Base-by-base conservation (phyloP, 2,888 invertebrate species). In the Drosophila borborema region DNA sequence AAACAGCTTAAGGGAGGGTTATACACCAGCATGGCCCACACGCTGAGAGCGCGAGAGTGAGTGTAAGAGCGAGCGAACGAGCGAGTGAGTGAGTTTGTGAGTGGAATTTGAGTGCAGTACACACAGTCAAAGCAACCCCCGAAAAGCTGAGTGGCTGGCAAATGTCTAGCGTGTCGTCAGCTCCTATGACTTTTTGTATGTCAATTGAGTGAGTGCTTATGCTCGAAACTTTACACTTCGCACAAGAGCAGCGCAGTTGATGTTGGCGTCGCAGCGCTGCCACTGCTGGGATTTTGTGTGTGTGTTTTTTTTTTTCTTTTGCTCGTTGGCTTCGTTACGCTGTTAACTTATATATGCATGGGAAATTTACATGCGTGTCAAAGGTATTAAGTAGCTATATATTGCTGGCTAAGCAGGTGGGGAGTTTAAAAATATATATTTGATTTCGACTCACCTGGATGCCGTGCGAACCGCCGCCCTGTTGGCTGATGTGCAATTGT, bases 401-500 rank as follows among this genome's bases (percentile, higher is more conserved):
- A 78, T 85, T 83, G 82, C 77, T 70, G 87, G 82, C 81, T 85
- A 74, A 84, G 76, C 77, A 28, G 7, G 20, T 12, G 49, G 38
- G 38, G 18, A 18, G 31, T 20, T 14, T 31, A 31, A 9, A 9
- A 10, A 31, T 43, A 20, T 41, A 16, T 41, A 41, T 41, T 53
- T 40, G 54, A 10, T 31, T 34, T 0, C 8, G n/a, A 80, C 94
- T 94, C 90, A 97, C 97, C 95, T 97, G 97, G 84, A 97, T 95
- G 89, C 96, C 96, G 92, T 96, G 96, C 60, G 95, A 95, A 56
- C 96, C 94, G 74, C 96, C 94, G 70, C 95, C 95, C 67, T 96
- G 96, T 91, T 97, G 97, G 82, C 95, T 95, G 85, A 98, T 96
- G 93, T 98, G 97, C 92, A 98, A 93, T 92, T 97, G 97, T 92